Evolutionary conservation across 2,888 invertebrate species (phyloP).

Genomic region (Melolontha melolontha): DNA sequence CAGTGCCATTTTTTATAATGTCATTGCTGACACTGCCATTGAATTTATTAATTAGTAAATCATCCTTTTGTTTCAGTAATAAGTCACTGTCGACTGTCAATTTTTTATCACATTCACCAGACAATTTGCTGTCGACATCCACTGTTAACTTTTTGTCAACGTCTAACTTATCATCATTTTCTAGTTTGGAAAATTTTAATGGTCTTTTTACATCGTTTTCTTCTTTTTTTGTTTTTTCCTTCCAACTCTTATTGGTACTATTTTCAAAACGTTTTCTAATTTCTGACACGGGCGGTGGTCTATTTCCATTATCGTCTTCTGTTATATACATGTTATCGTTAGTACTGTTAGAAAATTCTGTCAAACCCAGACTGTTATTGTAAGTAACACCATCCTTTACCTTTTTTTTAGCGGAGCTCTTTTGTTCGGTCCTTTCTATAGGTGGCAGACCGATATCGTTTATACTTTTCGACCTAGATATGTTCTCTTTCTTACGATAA

Average conservation of each 20-base stretch:
- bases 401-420: slow-evolving; percentile 60
- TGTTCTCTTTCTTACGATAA: slow-evolving; percentile 59
- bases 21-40: slow-evolving; percentile 9
- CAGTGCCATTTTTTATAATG: slow-evolving; percentile 13
- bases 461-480: slow-evolving; percentile 69
- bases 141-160: too few relatives aligned
- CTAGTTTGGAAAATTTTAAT: slow-evolving; percentile 46
- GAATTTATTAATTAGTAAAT: slow-evolving; percentile 5
- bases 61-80: slow-evolving; percentile 16
- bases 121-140: too few relatives aligned
- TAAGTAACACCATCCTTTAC: slow-evolving; percentile 57
- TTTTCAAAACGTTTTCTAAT: slow-evolving; percentile 70
- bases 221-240: slow-evolving; percentile 42
- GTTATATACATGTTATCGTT: slow-evolving; percentile 62
- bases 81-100: neutral
- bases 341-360: slow-evolving; percentile 61
- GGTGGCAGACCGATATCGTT: slow-evolving; percentile 70
- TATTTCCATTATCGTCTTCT: slow-evolving; percentile 71
- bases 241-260: slow-evolving; percentile 48
- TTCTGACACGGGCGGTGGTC: slow-evolving; percentile 71
- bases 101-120: neutral
- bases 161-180: slow-evolving; percentile 7
- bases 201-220: slow-evolving; percentile 44
- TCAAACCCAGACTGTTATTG: slow-evolving; percentile 59
- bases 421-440: slow-evolving; percentile 59